Percentiles rank a stretch among this genome's conserved stretches.
Evolutionary conservation across 2,797 vertebrate genomes (phyloP).

Genomic region (Hippoglossus hippoglossus): DNA sequence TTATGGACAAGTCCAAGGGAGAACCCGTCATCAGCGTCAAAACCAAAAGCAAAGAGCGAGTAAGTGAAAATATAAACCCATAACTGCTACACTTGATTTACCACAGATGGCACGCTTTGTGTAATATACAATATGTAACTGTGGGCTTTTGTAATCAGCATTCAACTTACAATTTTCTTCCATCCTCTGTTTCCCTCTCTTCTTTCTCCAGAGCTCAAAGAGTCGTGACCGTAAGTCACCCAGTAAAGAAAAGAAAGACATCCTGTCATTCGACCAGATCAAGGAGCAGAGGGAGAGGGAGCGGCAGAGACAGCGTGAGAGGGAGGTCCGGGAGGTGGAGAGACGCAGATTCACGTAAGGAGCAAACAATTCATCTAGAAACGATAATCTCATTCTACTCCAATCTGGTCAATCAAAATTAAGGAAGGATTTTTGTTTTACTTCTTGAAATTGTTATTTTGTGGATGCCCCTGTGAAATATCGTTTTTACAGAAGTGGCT

Average conservation of each 20-base stretch:
- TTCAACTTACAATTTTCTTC: not conserved
- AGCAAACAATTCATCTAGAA: too few species aligned
- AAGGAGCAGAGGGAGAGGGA: conserved; percentile 96
- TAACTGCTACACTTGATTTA: not conserved
- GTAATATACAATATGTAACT: not conserved
- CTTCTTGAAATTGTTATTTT: too few species aligned
- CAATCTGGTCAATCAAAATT: not conserved
- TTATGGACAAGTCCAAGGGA: conserved; percentile 98
- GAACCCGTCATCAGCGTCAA: conserved; percentile 98
- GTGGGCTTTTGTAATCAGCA: not conserved
- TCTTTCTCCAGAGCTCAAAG: conserved; percentile 87
- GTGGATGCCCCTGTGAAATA: too few species aligned
- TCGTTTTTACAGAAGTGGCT: not conserved
- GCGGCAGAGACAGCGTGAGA: conserved; percentile 92
- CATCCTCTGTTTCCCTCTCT: not conserved
- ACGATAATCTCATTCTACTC: not conserved
- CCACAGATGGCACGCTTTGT: not conserved
- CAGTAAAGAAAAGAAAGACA: conserved; percentile 95
- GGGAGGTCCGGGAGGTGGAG: conserved; percentile 94
- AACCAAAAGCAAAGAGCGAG: conserved; percentile 94
- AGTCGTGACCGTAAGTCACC: conserved; percentile 92
- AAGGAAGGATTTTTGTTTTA: not conserved
- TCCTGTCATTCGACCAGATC: conserved; percentile 97
- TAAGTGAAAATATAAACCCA: conserved; percentile 68
- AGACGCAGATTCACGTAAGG: conserved; percentile 87